phyloP scores from a whole-genome alignment of 2,888 invertebrate genomes.

The Polyommatus icarus region DNA sequence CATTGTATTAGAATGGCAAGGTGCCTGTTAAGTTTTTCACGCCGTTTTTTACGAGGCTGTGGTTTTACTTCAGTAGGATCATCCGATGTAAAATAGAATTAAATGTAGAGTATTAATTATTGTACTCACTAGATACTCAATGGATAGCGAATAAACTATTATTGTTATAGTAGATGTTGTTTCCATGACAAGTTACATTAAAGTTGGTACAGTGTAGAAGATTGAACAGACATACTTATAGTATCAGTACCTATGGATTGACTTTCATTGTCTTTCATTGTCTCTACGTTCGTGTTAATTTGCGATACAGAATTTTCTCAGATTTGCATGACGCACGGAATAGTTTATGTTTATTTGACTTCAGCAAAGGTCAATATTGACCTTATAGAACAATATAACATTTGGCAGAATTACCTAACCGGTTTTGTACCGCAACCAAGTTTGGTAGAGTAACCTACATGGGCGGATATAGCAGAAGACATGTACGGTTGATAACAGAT shows the following conservation, averaged over 20 bases:
- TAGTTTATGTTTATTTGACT: not conserved
- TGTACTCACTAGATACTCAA: too few species aligned
- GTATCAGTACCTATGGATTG: not conserved
- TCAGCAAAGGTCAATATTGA: slow-evolving; percentile 9
- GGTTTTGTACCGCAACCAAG: slow-evolving; percentile 6
- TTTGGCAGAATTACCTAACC: not conserved
- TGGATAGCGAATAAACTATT: too few species aligned
- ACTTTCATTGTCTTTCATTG: not conserved
- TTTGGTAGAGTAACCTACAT: not conserved
- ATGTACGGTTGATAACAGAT: not conserved
- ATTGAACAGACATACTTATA: too few species aligned
- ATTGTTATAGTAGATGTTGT: too few species aligned
- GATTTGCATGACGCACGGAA: not conserved
- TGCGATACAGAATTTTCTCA: not conserved
- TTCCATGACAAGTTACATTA: too few species aligned
- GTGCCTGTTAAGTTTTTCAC: too few species aligned
- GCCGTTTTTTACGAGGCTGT: too few species aligned
- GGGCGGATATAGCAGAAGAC: not conserved
- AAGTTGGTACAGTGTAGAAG: too few species aligned
- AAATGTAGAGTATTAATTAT: too few species aligned
- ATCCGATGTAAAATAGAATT: too few species aligned
- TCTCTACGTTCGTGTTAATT: not conserved
- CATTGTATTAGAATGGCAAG: too few species aligned
- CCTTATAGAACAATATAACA: slow-evolving; percentile 1
- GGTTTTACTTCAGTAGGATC: too few species aligned